Evolutionary conservation across 1,140 invertebrate species (phyloP).

Genomic region (Dendroctonus valens): DNA sequence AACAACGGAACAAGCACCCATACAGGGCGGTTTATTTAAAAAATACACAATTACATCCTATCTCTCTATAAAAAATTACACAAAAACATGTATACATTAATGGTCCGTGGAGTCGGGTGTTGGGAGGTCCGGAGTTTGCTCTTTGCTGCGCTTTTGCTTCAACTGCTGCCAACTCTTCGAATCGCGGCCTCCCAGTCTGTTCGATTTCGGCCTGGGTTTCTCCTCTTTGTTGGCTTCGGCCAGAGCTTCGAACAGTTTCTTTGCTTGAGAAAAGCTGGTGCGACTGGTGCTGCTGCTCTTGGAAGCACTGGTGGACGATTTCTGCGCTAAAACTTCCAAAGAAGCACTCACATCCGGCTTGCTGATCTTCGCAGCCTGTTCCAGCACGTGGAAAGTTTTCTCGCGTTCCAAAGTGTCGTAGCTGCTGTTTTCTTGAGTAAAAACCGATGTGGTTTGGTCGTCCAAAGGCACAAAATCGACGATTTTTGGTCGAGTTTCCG

Average conservation of each 20-base stretch:
- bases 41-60: too few relatives aligned
- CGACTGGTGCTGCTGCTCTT: slow-evolving; percentile 20
- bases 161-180: slow-evolving; percentile 12
- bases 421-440: slow-evolving; percentile 16
- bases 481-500: slow-evolving; percentile 25
- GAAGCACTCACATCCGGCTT: background rate
- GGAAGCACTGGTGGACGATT: slow-evolving; percentile 12
- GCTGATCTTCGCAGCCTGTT: slow-evolving; percentile 9
- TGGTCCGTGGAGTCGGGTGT: background rate
- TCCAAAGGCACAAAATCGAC: slow-evolving; percentile 38
- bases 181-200: slow-evolving; percentile 6
- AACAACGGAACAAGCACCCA: too few relatives aligned
- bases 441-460: slow-evolving; percentile 28
- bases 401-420: slow-evolving; percentile 35
- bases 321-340: slow-evolving; percentile 20
- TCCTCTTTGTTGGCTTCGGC: slow-evolving; percentile 26
- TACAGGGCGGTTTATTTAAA: too few relatives aligned
- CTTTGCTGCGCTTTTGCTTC: background rate
- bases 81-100: background rate
- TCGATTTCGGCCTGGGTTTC: background rate
- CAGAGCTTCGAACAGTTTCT: slow-evolving; percentile 34
- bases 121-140: background rate
- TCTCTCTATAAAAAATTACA: too few relatives aligned
- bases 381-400: slow-evolving; percentile 34
- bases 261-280: slow-evolving; percentile 32